These are phyloP conservation scores for Hippocampus mohnikei DNA, from an alignment of 2,113 vertebrate species.

Conservation along the genomic window DNA sequence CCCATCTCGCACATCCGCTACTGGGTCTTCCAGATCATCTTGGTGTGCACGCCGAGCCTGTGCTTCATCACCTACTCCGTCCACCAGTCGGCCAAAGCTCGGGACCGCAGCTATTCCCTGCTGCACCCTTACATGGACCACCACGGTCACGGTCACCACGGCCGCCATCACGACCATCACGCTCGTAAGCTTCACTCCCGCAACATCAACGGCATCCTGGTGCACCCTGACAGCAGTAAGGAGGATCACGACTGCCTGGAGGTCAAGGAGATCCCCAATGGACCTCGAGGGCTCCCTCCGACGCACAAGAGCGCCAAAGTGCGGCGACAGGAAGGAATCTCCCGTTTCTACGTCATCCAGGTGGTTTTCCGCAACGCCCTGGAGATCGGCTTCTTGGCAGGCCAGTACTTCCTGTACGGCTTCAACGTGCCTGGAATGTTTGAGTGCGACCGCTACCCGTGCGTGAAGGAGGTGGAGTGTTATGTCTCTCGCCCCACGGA, in stretches of 20 bases:
- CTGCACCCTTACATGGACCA: conserved; percentile 76
- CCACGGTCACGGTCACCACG: conserved; percentile 65
- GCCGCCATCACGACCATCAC: conserved; percentile 65
- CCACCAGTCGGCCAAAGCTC: conserved; percentile 83
- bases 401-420: conserved; percentile 86
- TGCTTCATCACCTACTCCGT: conserved; percentile 91
- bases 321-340: conserved; percentile 79
- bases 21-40: conserved; percentile 91
- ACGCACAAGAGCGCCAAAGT: conserved; percentile 70
- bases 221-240: conserved; percentile 72
- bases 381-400: conserved; percentile 84
- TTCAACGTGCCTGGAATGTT: conserved; percentile 85
- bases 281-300: conserved; percentile 61
- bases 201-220: conserved; percentile 74
- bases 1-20: conserved; percentile 90
- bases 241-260: conserved; percentile 77
- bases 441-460: conserved; percentile 84
- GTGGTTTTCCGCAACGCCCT: conserved; percentile 84
- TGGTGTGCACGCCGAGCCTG: conserved; percentile 87
- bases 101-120: conserved; percentile 76
- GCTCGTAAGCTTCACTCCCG: conserved; percentile 67
- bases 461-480: conserved; percentile 87
- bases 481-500: conserved; percentile 88
- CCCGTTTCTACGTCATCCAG: conserved; percentile 87
- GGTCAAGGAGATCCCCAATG: conserved; percentile 76